Conservation (phyloP, 2,113 vertebrate genomes). For the Tautogolabrus adspersus region DNA sequence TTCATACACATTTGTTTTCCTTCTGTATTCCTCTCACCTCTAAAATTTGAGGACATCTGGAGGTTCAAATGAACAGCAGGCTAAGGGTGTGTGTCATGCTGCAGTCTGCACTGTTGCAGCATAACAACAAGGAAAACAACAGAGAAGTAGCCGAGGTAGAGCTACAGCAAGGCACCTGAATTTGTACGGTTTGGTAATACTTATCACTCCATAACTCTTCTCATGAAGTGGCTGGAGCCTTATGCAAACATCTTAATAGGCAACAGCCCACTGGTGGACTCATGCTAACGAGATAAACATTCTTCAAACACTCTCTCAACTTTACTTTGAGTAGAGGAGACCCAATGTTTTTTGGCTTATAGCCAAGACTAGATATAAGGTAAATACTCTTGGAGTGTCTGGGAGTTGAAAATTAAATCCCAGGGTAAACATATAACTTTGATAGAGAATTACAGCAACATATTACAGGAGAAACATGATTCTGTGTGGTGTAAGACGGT, state of each 20-base stretch:
- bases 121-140: constrained; percentile 42
- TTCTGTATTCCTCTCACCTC: constrained; percentile 33
- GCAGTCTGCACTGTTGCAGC: constrained; percentile 44
- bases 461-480: no score
- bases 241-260: constrained; percentile 19
- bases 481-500: no score
- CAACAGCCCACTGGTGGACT: neutral
- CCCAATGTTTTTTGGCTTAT: no score
- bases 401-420: no score
- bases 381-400: no score
- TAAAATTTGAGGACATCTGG: constrained; percentile 61
- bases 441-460: no score
- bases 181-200: neutral
- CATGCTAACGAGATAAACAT: no score
- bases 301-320: no score
- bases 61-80: constrained; percentile 53
- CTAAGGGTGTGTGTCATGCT: constrained; percentile 20
- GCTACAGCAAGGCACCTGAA: constrained; percentile 3
- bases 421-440: no score
- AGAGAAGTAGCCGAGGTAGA: constrained; percentile 1
- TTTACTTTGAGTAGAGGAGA: no score
- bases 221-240: neutral
- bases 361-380: no score
- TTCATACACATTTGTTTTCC: neutral
- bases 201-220: constrained; percentile 15